These are phyloP conservation scores for Laothoe populi DNA, from an alignment of 2,888 invertebrate genomes.

Conservation along the genomic window DNA sequence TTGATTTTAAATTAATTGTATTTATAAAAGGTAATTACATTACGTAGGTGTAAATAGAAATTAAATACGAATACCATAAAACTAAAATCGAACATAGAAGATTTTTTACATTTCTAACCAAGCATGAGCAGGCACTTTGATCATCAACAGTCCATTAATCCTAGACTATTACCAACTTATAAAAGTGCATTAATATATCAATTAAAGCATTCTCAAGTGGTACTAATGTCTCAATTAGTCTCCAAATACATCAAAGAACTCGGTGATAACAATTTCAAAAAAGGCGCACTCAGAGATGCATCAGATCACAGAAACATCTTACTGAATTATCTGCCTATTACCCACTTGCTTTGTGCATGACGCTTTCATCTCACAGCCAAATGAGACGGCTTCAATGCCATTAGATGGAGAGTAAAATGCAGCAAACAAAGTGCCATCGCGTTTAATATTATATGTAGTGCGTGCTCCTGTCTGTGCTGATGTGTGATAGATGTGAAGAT, in stretches of 20 bases:
- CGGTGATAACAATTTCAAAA: slow-evolving; percentile 21
- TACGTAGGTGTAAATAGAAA: too few relatives aligned
- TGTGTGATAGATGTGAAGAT: not conserved
- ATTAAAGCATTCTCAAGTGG: not conserved
- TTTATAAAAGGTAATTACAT: too few relatives aligned
- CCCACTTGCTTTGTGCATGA: slow-evolving; percentile 76
- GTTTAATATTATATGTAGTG: not conserved
- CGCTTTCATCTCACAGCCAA: slow-evolving; percentile 65
- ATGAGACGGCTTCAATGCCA: slow-evolving; percentile 57
- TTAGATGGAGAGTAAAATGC: slow-evolving; percentile 61
- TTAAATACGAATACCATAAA: too few relatives aligned
- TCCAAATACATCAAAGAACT: slow-evolving; percentile 10
- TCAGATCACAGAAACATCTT: slow-evolving; percentile 64
- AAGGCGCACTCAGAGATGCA: slow-evolving; percentile 59
- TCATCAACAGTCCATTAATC: not conserved
- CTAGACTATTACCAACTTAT: not conserved
- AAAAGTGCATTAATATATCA: not conserved
- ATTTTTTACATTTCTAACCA: too few relatives aligned
- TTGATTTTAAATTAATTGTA: too few relatives aligned
- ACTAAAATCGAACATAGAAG: too few relatives aligned
- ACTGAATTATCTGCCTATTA: slow-evolving; percentile 80
- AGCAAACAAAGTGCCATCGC: slow-evolving; percentile 32
- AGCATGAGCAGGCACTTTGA: too few relatives aligned
- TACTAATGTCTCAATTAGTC: slow-evolving; percentile 21
- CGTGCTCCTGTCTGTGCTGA: not conserved